Evolutionary conservation across 2,888 invertebrate genomes (phyloP).

Genomic region (Cerceris rybyensis): DNA sequence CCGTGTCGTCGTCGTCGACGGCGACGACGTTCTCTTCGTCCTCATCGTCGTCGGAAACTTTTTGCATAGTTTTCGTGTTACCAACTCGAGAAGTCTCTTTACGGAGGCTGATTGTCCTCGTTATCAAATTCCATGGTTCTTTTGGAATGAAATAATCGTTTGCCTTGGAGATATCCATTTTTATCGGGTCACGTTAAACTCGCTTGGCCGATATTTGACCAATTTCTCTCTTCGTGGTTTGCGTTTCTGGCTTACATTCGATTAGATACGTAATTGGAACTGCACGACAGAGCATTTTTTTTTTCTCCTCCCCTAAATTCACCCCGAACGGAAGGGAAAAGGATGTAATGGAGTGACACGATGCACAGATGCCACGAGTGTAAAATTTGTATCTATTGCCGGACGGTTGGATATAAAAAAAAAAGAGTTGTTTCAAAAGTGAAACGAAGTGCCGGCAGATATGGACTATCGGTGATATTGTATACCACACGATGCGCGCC

Average conservation of each 20-base stretch:
- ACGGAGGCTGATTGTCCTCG: slow-evolving; percentile 47
- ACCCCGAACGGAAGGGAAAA: background rate
- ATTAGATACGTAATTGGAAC: background rate
- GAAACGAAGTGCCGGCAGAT: slow-evolving; percentile 22
- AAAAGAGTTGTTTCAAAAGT: slow-evolving; percentile 20
- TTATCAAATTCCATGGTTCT: slow-evolving; percentile 37
- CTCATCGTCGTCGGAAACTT: slow-evolving; percentile 48
- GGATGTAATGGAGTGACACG: slow-evolving; percentile 20
- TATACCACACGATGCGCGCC: background rate
- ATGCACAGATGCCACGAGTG: slow-evolving; percentile 6
- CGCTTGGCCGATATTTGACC: background rate
- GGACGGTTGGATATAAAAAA: slow-evolving; percentile 19
- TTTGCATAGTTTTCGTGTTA: slow-evolving; percentile 51
- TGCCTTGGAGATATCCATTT: background rate
- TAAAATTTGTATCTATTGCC: slow-evolving; percentile 27
- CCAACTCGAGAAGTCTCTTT: slow-evolving; percentile 39
- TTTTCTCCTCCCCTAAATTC: no score
- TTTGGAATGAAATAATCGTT: background rate
- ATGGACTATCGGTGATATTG: background rate
- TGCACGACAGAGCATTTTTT: background rate
- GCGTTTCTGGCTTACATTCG: background rate
- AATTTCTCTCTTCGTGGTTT: background rate
- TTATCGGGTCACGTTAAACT: background rate
- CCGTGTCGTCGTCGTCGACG: slow-evolving; percentile 19
- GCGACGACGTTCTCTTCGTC: no score